Evolutionary conservation across 2,888 invertebrate genomes (phyloP).

Genomic region (Mactromeris polynyma): DNA sequence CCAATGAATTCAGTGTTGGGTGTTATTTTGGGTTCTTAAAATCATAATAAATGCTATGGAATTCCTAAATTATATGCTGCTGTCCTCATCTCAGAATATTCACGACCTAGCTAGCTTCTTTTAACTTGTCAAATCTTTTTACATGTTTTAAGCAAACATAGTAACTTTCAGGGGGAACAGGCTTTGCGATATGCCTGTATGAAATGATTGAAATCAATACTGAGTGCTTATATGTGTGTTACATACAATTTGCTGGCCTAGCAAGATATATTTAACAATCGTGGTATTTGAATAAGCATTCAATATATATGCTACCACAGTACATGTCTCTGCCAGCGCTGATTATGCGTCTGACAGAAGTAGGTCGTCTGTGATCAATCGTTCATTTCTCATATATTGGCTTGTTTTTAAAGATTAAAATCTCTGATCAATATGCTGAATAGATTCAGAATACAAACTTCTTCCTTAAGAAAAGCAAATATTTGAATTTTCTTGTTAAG

Average conservation of each 20-base stretch:
- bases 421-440: background rate
- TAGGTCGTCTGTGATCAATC: background rate
- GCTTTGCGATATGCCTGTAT: too few relatives aligned
- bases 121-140: too few relatives aligned
- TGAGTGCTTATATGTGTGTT: background rate
- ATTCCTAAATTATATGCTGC: too few relatives aligned
- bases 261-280: background rate
- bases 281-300: background rate
- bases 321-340: background rate
- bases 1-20: too few relatives aligned
- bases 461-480: constrained; percentile 8
- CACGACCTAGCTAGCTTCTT: too few relatives aligned
- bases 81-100: too few relatives aligned
- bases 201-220: too few relatives aligned
- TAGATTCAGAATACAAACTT: background rate
- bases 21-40: too few relatives aligned
- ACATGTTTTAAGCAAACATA: too few relatives aligned
- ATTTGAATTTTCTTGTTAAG: background rate
- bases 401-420: constrained; percentile 7
- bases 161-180: too few relatives aligned
- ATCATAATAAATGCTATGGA: too few relatives aligned
- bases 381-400: background rate
- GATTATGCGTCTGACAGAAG: background rate
- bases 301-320: background rate
- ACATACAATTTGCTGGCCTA: background rate